Evolutionary conservation across 2,888 invertebrate species (phyloP), one percentile per base, ranked within the genome.

Genomic region (Coleophora deauratella): DNA sequence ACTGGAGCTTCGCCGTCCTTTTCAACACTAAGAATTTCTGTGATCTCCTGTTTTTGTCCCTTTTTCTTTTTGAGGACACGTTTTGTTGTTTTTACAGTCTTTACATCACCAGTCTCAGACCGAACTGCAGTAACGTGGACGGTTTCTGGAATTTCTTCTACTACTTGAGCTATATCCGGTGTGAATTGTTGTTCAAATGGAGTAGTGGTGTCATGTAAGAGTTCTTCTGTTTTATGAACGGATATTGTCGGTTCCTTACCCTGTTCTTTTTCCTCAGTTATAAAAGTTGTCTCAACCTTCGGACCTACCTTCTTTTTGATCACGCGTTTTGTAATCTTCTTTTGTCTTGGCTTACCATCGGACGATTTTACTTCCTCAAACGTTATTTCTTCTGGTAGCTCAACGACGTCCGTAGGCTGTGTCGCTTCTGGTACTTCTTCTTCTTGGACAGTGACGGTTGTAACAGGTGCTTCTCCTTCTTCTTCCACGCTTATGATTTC

Each of bases 401-500:
- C 0, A 2, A 85, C n/a, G n/a, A n/a, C n/a, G n/a, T n/a, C n/a
- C n/a, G n/a, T n/a, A n/a, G n/a, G n/a, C n/a, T n/a, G n/a, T n/a
- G n/a, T n/a, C n/a, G n/a, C n/a, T 28, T 28, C 28, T 1, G 15
- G 30, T 10, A 14, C 35, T 11, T 38, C 9, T 68, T 50, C 60
- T 50, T 52, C 76, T 61, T 38, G 67, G 55, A 48, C 45, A 0
- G 9, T 31, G n/a, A 33, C 28, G 2, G 34, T 35, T 2, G 39
- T 30, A 10, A 37, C 37, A 0, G 46, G 40, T 15, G 15, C 9
- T 47, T 78, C 66, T 43, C 76, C 78, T 59, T 79, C 62, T 54
- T 66, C 77, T 56, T 47, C 68, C 47, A 76, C 62, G 11, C 85
- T 86, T 3, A 74, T 64, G 14, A 75, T 77, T 57, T 77, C 78